Base-by-base conservation (phyloP, 2,888 invertebrate genomes). In the Nomada lathburiana region DNA sequence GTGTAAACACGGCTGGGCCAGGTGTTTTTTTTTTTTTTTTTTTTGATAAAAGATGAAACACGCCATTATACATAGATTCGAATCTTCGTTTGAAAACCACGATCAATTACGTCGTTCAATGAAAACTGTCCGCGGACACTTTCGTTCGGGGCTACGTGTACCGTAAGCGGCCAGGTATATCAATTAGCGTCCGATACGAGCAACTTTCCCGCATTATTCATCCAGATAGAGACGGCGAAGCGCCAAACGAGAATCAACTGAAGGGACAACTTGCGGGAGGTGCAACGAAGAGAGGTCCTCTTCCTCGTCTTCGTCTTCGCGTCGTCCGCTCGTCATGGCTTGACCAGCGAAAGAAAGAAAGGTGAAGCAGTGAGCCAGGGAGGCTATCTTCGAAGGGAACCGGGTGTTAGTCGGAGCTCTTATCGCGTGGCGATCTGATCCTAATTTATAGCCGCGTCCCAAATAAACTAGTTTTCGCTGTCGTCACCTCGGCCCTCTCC, bases 381-480 rank as follows among this genome's bases (percentile, higher is more conserved):
- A 89, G 86, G 89, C 89, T 92, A 90, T 90, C 92, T 92, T 91
- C 90, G 91, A 89, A 92, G 90, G 89, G 89, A 86, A 88, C 92
- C 93, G 93, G 93, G 93, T 94, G 93, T 94, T 93, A 93, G 92
- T 91, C 88, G 91, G 93, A 92, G 92, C 93, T 92, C 93, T 94
- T 94, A 94, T 94, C 93, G 92, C 90, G 90, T 91, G 93, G 93
- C 92, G 93, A 94, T 94, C 94, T 93, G 93, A 93, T 93, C 93
- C 93, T 94, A 94, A 94, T 94, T 94, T 93, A 94, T 93, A 93
- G 93, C 92, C 93, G 88, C 91, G 93, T 92, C 93, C 93, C 93
- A 93, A 93, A 94, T 94, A 94, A 94, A 94, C 94, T 94, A 94
- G 94, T 93, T 93, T 93, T 91, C 93, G 93, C 93, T 93, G 93